A percentile compares a stretch with the other conserved stretches of the same genome.
These are phyloP conservation scores for Drosophila pseudoananassae DNA, from an alignment of 1,140 invertebrate species.

Conservation along the genomic window DNA sequence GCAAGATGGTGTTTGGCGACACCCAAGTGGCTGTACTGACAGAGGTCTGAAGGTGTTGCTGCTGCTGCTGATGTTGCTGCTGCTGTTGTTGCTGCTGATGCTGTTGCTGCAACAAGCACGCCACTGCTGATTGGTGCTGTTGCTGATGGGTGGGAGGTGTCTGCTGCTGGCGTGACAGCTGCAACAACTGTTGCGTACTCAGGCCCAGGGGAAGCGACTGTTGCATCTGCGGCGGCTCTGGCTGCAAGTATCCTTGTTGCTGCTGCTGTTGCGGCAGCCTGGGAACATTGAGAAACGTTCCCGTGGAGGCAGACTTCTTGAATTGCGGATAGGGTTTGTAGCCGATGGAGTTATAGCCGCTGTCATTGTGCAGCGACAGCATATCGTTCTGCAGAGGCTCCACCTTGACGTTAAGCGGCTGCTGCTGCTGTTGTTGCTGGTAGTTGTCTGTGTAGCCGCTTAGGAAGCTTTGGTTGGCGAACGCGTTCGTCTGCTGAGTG, in stretches of 20 bases:
- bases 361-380: slow-evolving; percentile 59
- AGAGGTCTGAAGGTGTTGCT: slow-evolving; percentile 45
- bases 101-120: slow-evolving; percentile 42
- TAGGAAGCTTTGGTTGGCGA: slow-evolving; percentile 57
- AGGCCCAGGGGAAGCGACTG: slow-evolving; percentile 68
- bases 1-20: slow-evolving; percentile 64
- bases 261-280: slow-evolving; percentile 48
- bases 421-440: slow-evolving; percentile 61
- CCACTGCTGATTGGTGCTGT: slow-evolving; percentile 50
- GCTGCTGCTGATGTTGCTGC: slow-evolving; percentile 49
- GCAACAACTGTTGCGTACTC: slow-evolving; percentile 65
- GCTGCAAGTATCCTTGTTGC: slow-evolving; percentile 58
- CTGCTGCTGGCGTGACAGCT: slow-evolving; percentile 64
- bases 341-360: slow-evolving; percentile 61
- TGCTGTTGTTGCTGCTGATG: slow-evolving; percentile 51
- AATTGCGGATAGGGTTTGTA: slow-evolving; percentile 83
- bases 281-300: slow-evolving; percentile 76
- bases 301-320: slow-evolving; percentile 78
- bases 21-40: slow-evolving; percentile 67
- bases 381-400: slow-evolving; percentile 69
- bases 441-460: slow-evolving; percentile 59
- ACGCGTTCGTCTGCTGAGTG: slow-evolving; percentile 57
- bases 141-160: slow-evolving; percentile 47
- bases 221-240: slow-evolving; percentile 65
- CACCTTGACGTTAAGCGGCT: slow-evolving; percentile 66